Conservation (phyloP, 2,797 vertebrate genomes). For the Sebastes umbrosus region DNA sequence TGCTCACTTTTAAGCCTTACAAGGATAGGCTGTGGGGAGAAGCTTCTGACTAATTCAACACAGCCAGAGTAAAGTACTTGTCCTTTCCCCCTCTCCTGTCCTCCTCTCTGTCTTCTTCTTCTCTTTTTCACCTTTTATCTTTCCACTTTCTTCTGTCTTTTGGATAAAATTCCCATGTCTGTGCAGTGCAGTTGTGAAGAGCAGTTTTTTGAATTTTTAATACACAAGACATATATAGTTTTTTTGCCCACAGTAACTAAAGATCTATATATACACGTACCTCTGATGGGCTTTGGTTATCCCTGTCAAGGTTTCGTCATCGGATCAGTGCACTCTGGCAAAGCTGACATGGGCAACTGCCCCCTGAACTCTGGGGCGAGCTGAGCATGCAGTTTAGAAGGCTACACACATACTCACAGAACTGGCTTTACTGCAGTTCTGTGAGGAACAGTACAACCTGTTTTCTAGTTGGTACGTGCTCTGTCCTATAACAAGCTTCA, state of each 20-base stretch:
- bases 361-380: background rate
- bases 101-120: background rate
- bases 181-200: background rate
- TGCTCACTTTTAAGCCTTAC: constrained; percentile 21
- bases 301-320: background rate
- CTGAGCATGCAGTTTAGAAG: background rate
- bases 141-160: background rate
- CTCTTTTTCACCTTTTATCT: background rate
- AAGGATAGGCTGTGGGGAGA: constrained; percentile 24
- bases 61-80: background rate
- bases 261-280: background rate
- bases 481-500: background rate
- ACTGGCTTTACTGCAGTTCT: background rate
- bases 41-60: constrained; percentile 32
- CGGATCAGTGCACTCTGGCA: background rate
- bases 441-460: background rate
- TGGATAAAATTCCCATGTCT: background rate
- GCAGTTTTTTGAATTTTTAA: background rate
- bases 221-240: background rate
- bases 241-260: background rate
- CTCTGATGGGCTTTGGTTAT: background rate
- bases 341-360: background rate
- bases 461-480: background rate
- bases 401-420: background rate
- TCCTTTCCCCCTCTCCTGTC: background rate